Evolutionary conservation across 2,888 invertebrate genomes (phyloP).

Genomic region (Nomada ferruginata): DNA sequence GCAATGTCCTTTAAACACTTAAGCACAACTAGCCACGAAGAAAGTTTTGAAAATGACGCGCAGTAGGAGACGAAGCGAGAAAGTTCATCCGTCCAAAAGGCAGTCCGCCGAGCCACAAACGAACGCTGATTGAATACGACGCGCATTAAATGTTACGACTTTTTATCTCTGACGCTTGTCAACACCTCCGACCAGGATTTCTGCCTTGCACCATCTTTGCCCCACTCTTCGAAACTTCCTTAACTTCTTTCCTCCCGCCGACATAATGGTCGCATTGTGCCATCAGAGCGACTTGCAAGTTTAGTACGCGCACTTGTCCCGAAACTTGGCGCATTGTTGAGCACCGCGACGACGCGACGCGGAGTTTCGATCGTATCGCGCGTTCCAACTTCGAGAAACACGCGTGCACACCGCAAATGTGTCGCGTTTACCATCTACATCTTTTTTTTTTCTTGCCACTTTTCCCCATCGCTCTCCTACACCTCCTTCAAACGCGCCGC

Average conservation of each 20-base stretch:
- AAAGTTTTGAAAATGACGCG: not conserved
- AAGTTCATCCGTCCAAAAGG: not conserved
- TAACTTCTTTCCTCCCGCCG: slow-evolving; percentile 55
- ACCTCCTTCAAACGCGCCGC: not conserved
- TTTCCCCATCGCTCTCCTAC: not conserved
- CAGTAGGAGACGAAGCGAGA: not conserved
- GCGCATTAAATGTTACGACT: slow-evolving; percentile 46
- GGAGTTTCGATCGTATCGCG: slow-evolving; percentile 42
- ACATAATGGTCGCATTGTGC: slow-evolving; percentile 62
- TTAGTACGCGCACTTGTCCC: slow-evolving; percentile 16
- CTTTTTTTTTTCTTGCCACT: not conserved
- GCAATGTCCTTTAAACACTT: too few relatives aligned
- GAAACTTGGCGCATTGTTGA: slow-evolving; percentile 59
- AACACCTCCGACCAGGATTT: slow-evolving; percentile 22
- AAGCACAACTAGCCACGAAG: not conserved
- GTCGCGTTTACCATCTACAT: not conserved
- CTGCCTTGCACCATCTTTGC: not conserved
- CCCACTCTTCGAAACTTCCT: slow-evolving; percentile 51
- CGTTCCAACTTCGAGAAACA: slow-evolving; percentile 25
- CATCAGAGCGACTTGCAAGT: slow-evolving; percentile 23
- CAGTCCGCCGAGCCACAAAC: slow-evolving; percentile 35
- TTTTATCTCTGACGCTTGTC: slow-evolving; percentile 30
- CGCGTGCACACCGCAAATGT: slow-evolving; percentile 8
- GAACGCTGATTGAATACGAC: slow-evolving; percentile 49
- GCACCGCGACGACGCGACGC: not conserved